Evolutionary conservation across 2,888 invertebrate species (phyloP), one percentile per base, ranked within the genome.

Genomic region (Habrosyne pyritoides): DNA sequence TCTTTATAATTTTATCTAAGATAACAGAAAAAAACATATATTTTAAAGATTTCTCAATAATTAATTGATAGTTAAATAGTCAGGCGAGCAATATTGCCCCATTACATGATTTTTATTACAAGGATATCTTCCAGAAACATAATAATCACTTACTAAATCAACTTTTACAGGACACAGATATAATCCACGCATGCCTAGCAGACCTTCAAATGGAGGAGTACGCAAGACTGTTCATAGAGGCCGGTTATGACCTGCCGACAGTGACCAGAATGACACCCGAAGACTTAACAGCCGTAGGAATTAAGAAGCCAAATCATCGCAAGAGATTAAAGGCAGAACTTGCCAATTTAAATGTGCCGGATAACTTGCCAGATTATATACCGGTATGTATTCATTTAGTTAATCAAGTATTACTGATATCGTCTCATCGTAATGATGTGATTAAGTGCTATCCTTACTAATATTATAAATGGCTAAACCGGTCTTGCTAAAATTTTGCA

Each of bases 261-360:
- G 98, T 99, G 78, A 97, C 99, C n/a, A 94, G 99, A 71, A 99
- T 99, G 98, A 99, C 99, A 12, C 99, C 99, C 0, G 99, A 99
- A 91, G 98, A 97, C 92, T 94, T 97, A 72, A 96, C 96, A 49
- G 96, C 96, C 54, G 96, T 97, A 78, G 96, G 96, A 74, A 98
- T 99, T 73, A 99, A 98, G 82, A 99, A 99, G 89, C 99, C 99
- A 36, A 97, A 98, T 84, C 99, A 99, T 88, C 94, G 99, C 71
- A 99, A 99, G 86, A 95, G 97, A 74, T 94, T 99, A 79, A 99
- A 99, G 93, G 96, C 98, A 57, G 99, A 99, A 91, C 98, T 99
- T 81, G 98, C 97, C 68, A 97, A 97, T 83, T 93, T 99, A 61
- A 98, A 97, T 83, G 96, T 99, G 74, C 96, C 97, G 47, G 99